Evolutionary conservation across 2,113 vertebrate species (phyloP).

Genomic region (Platichthys stellatus): DNA sequence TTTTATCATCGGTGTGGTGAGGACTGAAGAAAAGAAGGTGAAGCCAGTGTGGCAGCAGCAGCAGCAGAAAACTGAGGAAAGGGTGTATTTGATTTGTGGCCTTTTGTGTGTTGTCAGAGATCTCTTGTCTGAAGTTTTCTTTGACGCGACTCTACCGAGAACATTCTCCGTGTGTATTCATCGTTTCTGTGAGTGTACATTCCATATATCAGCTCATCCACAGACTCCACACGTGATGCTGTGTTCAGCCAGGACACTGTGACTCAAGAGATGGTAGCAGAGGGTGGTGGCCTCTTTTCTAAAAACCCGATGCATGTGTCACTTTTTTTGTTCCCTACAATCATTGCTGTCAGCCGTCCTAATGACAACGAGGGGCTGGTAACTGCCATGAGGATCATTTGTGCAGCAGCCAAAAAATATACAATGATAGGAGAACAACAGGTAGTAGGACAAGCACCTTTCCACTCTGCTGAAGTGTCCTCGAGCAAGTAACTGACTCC

Average conservation of each 20-base stretch:
- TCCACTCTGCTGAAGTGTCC: conserved; percentile 37
- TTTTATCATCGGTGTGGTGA: background rate
- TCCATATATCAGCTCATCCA: conserved; percentile 35
- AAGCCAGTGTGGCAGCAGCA: conserved; percentile 27
- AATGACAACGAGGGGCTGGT: background rate
- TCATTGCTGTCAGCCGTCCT: conserved; percentile 30
- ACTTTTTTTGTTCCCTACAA: conserved; percentile 56
- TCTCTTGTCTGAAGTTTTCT: conserved; percentile 1
- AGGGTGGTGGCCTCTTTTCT: conserved; percentile 19
- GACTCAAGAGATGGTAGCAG: conserved; percentile 6
- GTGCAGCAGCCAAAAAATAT: background rate
- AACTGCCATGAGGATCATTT: conserved; percentile 17
- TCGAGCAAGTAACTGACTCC: conserved; percentile 17
- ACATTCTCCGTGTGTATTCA: background rate
- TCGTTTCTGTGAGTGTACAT: conserved; percentile 51
- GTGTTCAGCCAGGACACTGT: conserved; percentile 11
- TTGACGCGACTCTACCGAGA: conserved; percentile 3
- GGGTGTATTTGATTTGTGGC: conserved; percentile 54
- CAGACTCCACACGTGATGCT: conserved; percentile 28
- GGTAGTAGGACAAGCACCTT: background rate
- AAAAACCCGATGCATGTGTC: conserved; percentile 57
- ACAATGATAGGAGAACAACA: background rate
- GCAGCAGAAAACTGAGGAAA: conserved; percentile 24
- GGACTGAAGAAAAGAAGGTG: conserved; percentile 23
- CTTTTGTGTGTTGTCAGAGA: conserved; percentile 39